phyloP scores from a whole-genome alignment of 2,797 vertebrate species.

The Petrocephalus schoutedeni region DNA sequence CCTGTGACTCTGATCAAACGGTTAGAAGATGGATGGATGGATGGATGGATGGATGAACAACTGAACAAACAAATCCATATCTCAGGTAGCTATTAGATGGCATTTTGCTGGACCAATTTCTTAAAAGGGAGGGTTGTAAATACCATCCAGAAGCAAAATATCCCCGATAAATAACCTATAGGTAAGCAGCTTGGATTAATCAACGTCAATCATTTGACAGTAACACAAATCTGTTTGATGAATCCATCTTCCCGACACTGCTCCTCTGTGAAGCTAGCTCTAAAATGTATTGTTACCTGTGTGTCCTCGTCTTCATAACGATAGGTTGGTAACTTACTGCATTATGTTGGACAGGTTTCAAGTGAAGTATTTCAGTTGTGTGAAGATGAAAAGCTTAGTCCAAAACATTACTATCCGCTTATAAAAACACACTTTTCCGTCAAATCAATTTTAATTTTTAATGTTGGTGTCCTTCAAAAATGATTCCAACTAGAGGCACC shows the following conservation, averaged over 20 bases:
- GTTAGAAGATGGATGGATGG: background rate
- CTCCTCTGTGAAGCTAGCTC: background rate
- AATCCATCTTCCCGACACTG: background rate
- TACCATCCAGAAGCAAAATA: background rate
- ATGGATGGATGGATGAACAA: background rate
- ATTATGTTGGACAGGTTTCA: background rate
- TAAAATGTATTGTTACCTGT: slow-evolving; percentile 1
- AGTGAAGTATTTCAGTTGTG: background rate
- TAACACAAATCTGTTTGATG: slow-evolving; percentile 7
- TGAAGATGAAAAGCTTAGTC: background rate
- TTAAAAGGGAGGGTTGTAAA: background rate
- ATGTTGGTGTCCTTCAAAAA: background rate
- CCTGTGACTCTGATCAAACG: background rate
- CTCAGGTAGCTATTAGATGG: background rate
- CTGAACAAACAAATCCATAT: background rate
- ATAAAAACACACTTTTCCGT: background rate
- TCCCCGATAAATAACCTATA: background rate
- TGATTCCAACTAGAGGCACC: background rate
- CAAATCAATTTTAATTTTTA: background rate
- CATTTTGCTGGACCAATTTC: background rate
- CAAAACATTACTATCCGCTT: background rate
- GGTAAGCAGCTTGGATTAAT: background rate
- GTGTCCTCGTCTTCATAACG: background rate
- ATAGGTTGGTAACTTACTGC: background rate
- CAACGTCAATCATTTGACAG: background rate